Percentiles rank a stretch among this genome's conserved stretches.
Evolutionary conservation across 1,140 invertebrate species (phyloP).

Genomic region (Leptinotarsa undecemlineata): DNA sequence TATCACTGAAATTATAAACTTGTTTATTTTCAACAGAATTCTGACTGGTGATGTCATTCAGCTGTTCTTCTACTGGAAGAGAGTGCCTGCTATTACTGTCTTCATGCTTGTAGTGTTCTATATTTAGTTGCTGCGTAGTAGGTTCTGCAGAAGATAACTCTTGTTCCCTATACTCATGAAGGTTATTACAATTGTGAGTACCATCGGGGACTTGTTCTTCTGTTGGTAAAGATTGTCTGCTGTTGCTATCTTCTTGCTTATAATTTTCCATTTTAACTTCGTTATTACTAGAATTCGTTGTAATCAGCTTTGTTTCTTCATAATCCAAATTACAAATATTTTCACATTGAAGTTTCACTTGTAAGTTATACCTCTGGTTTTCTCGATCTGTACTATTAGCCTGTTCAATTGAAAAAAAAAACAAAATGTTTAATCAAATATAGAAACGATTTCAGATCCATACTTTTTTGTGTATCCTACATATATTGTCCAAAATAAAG

Average conservation of each 20-base stretch:
- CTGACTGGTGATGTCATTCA: slow-evolving; percentile 22
- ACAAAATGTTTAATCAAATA: no score
- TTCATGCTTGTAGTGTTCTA: slow-evolving; percentile 35
- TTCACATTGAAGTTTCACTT: slow-evolving; percentile 9
- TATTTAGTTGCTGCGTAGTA: not conserved
- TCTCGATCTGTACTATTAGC: not conserved
- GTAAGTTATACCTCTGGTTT: slow-evolving; percentile 8
- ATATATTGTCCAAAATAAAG: no score
- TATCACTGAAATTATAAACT: slow-evolving; percentile 28
- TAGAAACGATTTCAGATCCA: no score
- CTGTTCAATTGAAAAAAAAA: not conserved
- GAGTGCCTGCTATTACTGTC: slow-evolving; percentile 34
- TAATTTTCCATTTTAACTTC: slow-evolving; percentile 28
- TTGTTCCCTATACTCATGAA: slow-evolving; percentile 14
- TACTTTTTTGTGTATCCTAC: no score
- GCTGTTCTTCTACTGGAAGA: slow-evolving; percentile 33
- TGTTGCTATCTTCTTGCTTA: slow-evolving; percentile 32
- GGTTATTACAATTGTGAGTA: slow-evolving; percentile 7
- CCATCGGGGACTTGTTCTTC: slow-evolving; percentile 16
- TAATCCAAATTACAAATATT: slow-evolving; percentile 17
- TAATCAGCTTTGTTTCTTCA: slow-evolving; percentile 22
- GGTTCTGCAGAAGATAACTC: slow-evolving; percentile 13
- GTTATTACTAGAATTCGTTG: slow-evolving; percentile 20
- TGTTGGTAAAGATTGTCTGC: slow-evolving; percentile 20
- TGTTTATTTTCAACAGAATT: slow-evolving; percentile 20